A percentile compares a stretch with the other conserved stretches of the same genome.
Conservation (phyloP, 2,113 vertebrate species). For the Gymnarchus niloticus region DNA sequence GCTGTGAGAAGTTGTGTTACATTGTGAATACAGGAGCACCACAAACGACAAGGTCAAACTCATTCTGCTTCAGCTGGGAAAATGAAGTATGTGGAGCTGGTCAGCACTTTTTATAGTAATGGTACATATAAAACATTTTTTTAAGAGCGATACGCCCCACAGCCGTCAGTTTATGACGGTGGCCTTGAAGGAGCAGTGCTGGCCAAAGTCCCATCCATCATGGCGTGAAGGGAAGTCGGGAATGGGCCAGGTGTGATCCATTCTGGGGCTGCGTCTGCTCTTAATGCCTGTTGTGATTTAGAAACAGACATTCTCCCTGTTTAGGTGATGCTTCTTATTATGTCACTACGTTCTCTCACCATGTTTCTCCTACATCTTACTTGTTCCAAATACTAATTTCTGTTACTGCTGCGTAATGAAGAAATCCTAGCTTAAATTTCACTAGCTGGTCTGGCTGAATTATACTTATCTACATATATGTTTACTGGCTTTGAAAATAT, state of each 20-base stretch:
- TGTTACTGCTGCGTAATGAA: neutral
- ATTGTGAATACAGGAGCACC: neutral
- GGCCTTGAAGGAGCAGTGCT: neutral
- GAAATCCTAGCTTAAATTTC: neutral
- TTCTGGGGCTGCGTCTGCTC: neutral
- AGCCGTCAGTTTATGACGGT: neutral
- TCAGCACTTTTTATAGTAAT: constrained; percentile 9
- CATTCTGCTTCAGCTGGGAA: neutral
- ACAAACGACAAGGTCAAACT: neutral
- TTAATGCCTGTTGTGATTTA: neutral
- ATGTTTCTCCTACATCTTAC: neutral
- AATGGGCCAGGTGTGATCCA: too few relatives aligned
- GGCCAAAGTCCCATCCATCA: neutral
- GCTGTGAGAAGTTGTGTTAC: neutral
- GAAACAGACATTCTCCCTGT: neutral
- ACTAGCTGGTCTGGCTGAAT: neutral
- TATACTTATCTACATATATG: neutral
- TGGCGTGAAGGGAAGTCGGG: neutral
- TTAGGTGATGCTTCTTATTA: neutral
- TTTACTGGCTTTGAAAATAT: neutral
- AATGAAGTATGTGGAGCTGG: neutral
- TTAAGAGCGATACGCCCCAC: neutral
- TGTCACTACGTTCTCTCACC: neutral
- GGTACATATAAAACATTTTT: constrained; percentile 13
- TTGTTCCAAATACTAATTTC: neutral